These are phyloP conservation scores for Holacanthus passer DNA, from an alignment of 2,113 vertebrate species.

Conservation along the genomic window DNA sequence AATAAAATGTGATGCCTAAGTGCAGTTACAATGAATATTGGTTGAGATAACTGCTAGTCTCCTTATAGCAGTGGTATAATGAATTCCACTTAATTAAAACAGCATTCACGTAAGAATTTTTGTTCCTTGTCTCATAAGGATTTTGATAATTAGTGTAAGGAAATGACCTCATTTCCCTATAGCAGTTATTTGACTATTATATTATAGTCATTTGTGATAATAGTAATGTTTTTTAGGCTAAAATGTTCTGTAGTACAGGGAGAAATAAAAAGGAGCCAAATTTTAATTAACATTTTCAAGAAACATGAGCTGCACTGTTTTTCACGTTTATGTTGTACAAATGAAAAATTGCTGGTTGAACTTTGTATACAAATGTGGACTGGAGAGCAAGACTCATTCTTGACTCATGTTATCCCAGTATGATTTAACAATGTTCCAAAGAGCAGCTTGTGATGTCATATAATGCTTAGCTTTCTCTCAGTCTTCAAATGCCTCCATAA, in stretches of 20 bases:
- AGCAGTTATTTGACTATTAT: neutral
- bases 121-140: neutral
- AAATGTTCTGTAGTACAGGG: neutral
- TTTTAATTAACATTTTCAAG: neutral
- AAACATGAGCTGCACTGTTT: neutral
- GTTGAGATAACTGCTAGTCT: neutral
- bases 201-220: neutral
- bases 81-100: slow-evolving; percentile 3
- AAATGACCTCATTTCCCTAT: neutral
- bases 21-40: neutral
- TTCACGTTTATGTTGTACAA: neutral
- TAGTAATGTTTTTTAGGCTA: neutral
- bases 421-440: too few species aligned
- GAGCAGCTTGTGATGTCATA: too few species aligned
- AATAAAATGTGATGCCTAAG: neutral
- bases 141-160: neutral
- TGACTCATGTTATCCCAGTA: too few species aligned
- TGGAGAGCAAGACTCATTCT: neutral
- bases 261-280: neutral
- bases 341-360: neutral
- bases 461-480: too few species aligned
- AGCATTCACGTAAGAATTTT: neutral
- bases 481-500: too few species aligned
- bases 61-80: neutral
- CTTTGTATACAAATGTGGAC: neutral